Conservation (phyloP, 2,113 vertebrate species). For the Neopipo cinnamomea region DNA sequence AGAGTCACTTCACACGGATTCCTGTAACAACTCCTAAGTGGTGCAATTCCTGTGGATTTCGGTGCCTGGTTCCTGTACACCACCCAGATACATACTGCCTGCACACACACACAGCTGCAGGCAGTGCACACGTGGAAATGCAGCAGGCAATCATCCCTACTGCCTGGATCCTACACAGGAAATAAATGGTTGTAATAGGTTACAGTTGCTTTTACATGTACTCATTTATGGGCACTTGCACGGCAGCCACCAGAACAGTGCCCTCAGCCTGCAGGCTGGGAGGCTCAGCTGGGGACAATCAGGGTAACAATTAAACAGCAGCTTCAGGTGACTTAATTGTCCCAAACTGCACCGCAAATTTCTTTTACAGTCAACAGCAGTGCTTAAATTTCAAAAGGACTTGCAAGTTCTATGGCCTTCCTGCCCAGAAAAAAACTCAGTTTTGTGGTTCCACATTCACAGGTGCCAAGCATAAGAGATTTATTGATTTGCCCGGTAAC, state of each 20-base stretch:
- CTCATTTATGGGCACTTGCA: background rate
- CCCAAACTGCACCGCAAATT: background rate
- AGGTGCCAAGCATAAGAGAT: background rate
- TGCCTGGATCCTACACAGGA: background rate
- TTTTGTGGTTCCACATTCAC: background rate
- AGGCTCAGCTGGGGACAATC: background rate
- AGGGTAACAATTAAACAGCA: background rate
- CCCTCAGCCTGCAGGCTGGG: background rate
- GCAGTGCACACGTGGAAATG: background rate
- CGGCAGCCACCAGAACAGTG: background rate
- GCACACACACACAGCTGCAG: background rate
- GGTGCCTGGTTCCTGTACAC: background rate
- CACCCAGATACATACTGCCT: background rate
- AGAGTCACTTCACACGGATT: background rate
- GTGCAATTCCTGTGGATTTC: fast-evolving
- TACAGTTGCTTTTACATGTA: background rate
- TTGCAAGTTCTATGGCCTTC: background rate
- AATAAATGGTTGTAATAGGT: background rate
- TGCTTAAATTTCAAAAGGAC: background rate
- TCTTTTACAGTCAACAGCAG: background rate
- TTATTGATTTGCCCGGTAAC: background rate
- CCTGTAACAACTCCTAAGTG: background rate
- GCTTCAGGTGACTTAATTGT: background rate
- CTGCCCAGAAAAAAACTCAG: background rate
- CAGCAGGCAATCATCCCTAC: background rate